Conservation (phyloP, 2,888 invertebrate species). For the Junonia oenone region DNA sequence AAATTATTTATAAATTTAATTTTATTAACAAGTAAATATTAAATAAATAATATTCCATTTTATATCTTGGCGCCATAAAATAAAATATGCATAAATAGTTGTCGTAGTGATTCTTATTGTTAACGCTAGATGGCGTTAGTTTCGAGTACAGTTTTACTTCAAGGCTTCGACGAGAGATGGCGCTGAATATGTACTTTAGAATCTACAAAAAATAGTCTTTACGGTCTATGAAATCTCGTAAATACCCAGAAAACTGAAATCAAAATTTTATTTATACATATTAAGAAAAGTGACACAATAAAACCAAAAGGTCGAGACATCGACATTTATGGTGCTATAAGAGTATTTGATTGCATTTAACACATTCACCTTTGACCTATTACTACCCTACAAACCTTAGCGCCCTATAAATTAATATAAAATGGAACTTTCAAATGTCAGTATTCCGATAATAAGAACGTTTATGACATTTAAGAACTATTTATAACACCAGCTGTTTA, state of each 20-base stretch:
- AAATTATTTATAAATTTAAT: no score
- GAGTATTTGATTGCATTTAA: no score
- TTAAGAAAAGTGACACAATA: no score
- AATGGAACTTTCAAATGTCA: not conserved
- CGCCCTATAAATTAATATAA: not conserved
- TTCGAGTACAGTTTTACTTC: not conserved
- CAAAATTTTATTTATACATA: no score
- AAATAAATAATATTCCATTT: not conserved
- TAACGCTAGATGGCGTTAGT: slow-evolving; percentile 17
- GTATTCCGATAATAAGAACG: not conserved
- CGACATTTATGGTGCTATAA: not conserved
- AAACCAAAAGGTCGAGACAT: not conserved
- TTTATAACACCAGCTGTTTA: no score
- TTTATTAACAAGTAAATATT: not conserved
- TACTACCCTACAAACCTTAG: not conserved
- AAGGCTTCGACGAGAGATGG: not conserved
- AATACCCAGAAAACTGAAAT: no score
- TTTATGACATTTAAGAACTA: not conserved
- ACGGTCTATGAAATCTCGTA: no score
- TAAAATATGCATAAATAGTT: not conserved
- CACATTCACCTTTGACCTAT: not conserved
- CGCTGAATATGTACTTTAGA: not conserved
- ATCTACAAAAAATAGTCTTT: no score
- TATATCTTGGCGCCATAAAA: not conserved
- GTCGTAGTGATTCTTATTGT: not conserved